Percentiles rank a stretch among this genome's conserved stretches.
phyloP scores from a whole-genome alignment of 2,888 invertebrate genomes.

The Didymodactylos carnosus region DNA sequence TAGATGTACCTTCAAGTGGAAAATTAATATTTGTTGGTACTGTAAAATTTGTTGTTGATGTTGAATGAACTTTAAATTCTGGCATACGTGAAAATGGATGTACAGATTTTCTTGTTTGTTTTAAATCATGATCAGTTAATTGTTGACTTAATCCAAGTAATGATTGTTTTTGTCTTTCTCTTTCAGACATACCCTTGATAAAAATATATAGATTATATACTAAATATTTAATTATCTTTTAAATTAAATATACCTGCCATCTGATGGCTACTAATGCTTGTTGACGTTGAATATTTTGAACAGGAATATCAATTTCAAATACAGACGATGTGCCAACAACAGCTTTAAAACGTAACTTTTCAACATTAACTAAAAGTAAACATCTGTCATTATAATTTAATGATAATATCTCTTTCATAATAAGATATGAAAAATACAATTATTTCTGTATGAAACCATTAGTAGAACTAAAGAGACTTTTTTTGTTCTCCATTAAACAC shows the following conservation, averaged over 20 bases:
- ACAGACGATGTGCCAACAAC: background rate
- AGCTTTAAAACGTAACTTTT: background rate
- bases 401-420: too few species aligned
- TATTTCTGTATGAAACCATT: background rate
- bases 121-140: too few species aligned
- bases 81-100: background rate
- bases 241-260: background rate
- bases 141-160: background rate
- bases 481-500: too few species aligned
- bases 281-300: background rate
- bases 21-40: background rate
- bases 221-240: background rate
- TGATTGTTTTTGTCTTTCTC: background rate
- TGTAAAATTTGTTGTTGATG: background rate
- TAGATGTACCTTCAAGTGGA: too few species aligned
- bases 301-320: background rate
- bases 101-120: background rate
- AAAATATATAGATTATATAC: background rate
- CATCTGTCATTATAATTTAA: too few species aligned
- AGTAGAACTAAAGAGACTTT: background rate
- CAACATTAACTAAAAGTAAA: background rate
- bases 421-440: too few species aligned
- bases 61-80: background rate
- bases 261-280: background rate
- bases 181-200: background rate